Conservation (phyloP, 2,888 invertebrate genomes). For the Oxystoma pomonae region DNA sequence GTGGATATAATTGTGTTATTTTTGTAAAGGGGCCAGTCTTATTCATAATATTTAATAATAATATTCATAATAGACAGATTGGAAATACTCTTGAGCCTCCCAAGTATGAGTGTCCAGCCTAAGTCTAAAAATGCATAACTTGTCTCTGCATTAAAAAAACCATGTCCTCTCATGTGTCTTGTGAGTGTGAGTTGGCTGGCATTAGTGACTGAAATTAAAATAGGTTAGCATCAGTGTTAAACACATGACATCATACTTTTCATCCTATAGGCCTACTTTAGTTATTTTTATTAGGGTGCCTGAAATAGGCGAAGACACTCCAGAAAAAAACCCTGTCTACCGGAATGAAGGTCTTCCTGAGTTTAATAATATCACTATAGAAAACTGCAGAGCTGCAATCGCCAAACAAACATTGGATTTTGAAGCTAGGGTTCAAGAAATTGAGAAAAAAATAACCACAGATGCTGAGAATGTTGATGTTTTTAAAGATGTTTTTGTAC, state of each 20-base stretch:
- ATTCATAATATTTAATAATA: too few species aligned
- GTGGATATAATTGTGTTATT: slow-evolving; percentile 45
- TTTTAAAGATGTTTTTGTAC: slow-evolving; percentile 66
- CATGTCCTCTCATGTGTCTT: too few species aligned
- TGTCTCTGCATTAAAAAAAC: too few species aligned
- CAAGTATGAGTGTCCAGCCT: too few species aligned
- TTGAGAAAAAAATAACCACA: slow-evolving; percentile 58
- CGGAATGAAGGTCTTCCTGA: slow-evolving; percentile 73
- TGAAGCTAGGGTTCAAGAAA: slow-evolving; percentile 67
- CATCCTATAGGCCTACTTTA: slow-evolving; percentile 14
- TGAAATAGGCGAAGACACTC: slow-evolving; percentile 78
- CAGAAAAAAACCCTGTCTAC: slow-evolving; percentile 70
- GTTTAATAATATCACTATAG: slow-evolving; percentile 75
- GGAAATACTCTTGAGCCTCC: too few species aligned
- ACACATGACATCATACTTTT: background rate
- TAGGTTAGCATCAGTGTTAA: too few species aligned
- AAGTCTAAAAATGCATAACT: too few species aligned
- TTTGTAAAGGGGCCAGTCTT: too few species aligned
- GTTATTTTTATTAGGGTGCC: slow-evolving; percentile 58
- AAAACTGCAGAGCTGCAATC: slow-evolving; percentile 80
- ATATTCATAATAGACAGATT: too few species aligned
- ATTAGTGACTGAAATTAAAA: too few species aligned
- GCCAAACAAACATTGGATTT: slow-evolving; percentile 78
- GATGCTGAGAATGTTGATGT: slow-evolving; percentile 53
- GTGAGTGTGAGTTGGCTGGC: too few species aligned